A percentile compares a stretch with the other conserved stretches of the same genome.
phyloP scores from a whole-genome alignment of 2,113 vertebrate genomes.

The Eulemur rufifrons region DNA sequence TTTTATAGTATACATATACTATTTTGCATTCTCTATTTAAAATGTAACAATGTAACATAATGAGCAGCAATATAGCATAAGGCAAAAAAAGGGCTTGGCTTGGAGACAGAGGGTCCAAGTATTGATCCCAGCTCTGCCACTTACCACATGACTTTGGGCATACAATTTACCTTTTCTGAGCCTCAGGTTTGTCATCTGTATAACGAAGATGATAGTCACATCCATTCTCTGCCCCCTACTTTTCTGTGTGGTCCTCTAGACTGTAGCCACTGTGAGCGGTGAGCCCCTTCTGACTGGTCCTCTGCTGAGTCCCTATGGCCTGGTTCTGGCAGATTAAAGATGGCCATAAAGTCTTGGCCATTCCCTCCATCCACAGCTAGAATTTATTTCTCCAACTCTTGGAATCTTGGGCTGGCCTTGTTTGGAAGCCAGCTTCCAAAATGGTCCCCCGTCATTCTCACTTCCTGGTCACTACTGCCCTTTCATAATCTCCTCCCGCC shows the following conservation, averaged over 20 bases:
- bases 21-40: background rate
- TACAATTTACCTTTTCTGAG: background rate
- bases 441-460: background rate
- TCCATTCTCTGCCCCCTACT: background rate
- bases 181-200: background rate
- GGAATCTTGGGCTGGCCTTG: background rate
- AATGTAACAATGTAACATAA: background rate
- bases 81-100: background rate
- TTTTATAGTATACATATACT: background rate
- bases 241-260: background rate
- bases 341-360: background rate
- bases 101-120: background rate
- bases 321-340: background rate
- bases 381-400: background rate
- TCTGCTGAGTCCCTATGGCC: background rate
- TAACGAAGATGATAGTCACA: background rate
- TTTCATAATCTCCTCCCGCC: background rate
- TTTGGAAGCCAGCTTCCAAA: background rate
- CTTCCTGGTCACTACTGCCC: background rate
- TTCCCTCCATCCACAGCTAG: background rate
- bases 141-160: background rate
- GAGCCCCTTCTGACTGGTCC: background rate
- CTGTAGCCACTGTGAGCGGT: background rate
- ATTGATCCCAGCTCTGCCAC: background rate
- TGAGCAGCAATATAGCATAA: background rate